These are phyloP conservation scores for Philotrypesis tridentata DNA, from an alignment of 1,140 invertebrate species.

Conservation along the genomic window DNA sequence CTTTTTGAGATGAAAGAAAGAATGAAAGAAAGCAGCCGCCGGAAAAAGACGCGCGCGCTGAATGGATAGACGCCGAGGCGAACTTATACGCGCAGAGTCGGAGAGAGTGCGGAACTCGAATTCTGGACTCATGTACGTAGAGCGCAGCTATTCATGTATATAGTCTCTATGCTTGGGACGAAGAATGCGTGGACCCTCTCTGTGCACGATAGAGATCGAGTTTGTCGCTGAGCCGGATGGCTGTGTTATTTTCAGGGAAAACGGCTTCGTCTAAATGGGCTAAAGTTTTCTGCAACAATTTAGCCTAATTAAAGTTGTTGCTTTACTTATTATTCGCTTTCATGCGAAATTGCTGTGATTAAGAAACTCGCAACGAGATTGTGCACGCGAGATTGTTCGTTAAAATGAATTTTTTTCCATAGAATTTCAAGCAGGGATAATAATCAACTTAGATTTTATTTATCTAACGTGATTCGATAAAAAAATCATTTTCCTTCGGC, in stretches of 20 bases:
- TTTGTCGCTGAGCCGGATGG: background rate
- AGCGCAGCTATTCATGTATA: background rate
- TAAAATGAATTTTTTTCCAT: too few species aligned
- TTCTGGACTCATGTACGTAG: too few species aligned
- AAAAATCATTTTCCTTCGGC: background rate
- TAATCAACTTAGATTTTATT: background rate
- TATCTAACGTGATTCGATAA: background rate
- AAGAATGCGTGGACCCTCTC: background rate
- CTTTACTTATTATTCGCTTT: too few species aligned
- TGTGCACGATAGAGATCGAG: background rate
- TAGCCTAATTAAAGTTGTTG: too few species aligned
- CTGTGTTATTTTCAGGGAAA: background rate
- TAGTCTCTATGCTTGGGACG: background rate
- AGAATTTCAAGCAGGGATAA: background rate
- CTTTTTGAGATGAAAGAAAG: background rate
- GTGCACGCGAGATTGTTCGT: too few species aligned
- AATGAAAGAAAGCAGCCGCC: background rate
- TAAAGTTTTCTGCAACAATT: background rate
- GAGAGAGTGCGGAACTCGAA: background rate
- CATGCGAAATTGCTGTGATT: too few species aligned
- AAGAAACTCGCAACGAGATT: too few species aligned
- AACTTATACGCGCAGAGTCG: background rate
- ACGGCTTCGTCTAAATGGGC: background rate
- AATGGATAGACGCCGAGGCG: slow-evolving; percentile 19
- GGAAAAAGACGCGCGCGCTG: slow-evolving; percentile 10